Evolutionary conservation across 2,888 invertebrate genomes (phyloP), one percentile per base, ranked within the genome.

Genomic region (Podotricha telesiphe): DNA sequence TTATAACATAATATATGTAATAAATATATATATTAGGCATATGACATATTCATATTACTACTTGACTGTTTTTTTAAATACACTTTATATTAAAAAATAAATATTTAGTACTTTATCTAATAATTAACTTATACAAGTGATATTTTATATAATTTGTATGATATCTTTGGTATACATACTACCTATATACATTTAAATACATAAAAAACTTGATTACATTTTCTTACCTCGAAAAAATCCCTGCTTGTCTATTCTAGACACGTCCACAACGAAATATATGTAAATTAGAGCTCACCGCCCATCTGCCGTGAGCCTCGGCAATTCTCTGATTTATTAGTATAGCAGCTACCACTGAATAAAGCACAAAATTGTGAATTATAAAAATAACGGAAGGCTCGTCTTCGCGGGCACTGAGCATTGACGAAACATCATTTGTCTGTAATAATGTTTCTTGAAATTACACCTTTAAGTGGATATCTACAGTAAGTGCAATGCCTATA

Each of bases 311-410:
- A 80, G 78, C 75, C 79, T 70, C 73, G 77, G 81, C 83, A 86
- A 86, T 82, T 85, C 79, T 74, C 76, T 82, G 85, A 86, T 86
- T 87, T 88, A 87, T 86, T 83, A 82, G 74, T 66, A 48, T 53
- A 67, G 70, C 71, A 70, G 70, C 71, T 73, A 68, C 77, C 55
- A 62, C 45, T 48, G 55, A 62, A 69, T 47, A 61, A 61, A 62
- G 61, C 61, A 67, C 53, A 62, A 67, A 65, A 34, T 65, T 61
- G 53, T 64, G 53, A 67, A 67, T 71, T 67, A 71, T 34, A 71
- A 62, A 63, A 66, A 63, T 69, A 71, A 67, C 67, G 67, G 70
- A 13, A 47, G 34, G 22, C 45, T 17, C 19, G 62, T 61, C 55
- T 59, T 62, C 56, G 63, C 59, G 69, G 40, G 71, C 71, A 65